Conservation (phyloP, 2,888 invertebrate genomes). For the Hirtodrosophila trivittata region DNA sequence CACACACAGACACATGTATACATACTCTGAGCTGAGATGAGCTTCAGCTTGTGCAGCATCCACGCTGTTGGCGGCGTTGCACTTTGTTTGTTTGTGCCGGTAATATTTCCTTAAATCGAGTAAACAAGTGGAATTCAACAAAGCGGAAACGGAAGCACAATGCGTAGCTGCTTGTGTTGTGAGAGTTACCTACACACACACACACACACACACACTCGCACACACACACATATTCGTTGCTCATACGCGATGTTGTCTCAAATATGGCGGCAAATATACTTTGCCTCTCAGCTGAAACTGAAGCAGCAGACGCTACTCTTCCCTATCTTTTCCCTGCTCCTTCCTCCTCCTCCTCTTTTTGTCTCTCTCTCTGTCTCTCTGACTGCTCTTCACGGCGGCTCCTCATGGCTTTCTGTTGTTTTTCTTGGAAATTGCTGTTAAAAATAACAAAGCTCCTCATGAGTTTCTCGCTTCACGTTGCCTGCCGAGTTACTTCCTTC, state of each 20-base stretch:
- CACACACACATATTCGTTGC: conserved; percentile 32
- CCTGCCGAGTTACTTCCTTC: conserved; percentile 72
- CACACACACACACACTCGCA: conserved; percentile 20
- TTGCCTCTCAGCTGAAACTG: conserved; percentile 59
- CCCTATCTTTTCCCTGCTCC: conserved; percentile 3
- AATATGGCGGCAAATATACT: conserved; percentile 79
- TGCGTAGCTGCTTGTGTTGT: conserved; percentile 64
- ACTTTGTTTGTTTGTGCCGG: conserved; percentile 80
- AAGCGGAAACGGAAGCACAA: conserved; percentile 80
- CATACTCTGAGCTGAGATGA: conserved; percentile 28
- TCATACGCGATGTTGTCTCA: conserved; percentile 77
- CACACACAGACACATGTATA: neutral
- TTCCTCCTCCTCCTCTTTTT: conserved; percentile 2
- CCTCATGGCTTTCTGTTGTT: conserved; percentile 63
- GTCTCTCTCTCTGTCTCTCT: neutral
- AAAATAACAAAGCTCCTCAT: conserved; percentile 74
- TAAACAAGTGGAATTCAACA: conserved; percentile 80
- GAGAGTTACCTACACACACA: conserved; percentile 51
- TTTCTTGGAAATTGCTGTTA: conserved; percentile 79
- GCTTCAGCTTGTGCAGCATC: conserved; percentile 42
- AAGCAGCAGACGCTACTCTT: conserved; percentile 42
- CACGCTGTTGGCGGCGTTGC: conserved; percentile 55
- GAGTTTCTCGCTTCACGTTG: conserved; percentile 58
- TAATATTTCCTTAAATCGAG: conserved; percentile 80
- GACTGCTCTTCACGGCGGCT: conserved; percentile 23